phyloP scores from a whole-genome alignment of 2,113 vertebrate genomes.

The Ancistrus triradiatus region DNA sequence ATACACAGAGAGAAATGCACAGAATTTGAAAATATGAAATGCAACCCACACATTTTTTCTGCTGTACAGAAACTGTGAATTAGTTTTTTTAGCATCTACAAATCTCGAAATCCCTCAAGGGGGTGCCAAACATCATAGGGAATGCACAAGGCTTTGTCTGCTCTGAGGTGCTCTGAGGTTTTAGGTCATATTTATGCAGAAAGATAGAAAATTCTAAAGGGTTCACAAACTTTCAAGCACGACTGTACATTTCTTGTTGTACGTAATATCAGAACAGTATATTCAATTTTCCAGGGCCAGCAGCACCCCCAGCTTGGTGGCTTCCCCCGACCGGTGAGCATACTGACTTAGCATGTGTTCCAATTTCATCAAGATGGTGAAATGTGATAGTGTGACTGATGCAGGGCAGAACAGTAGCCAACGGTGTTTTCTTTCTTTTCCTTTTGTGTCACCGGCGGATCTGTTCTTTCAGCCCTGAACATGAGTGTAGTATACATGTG shows the following conservation, averaged over 20 bases:
- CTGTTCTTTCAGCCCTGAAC: not conserved
- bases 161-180: too few species aligned
- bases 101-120: not conserved
- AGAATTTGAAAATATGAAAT: too few species aligned
- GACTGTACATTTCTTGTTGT: too few species aligned
- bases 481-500: not conserved
- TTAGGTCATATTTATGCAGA: too few species aligned
- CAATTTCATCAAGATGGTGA: conserved; percentile 45
- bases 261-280: not conserved
- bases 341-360: conserved; percentile 41
- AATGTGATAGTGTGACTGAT: conserved; percentile 36
- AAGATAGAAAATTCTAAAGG: too few species aligned
- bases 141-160: too few species aligned
- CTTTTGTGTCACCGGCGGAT: not conserved
- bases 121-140: too few species aligned
- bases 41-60: too few species aligned
- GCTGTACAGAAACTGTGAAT: too few species aligned
- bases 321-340: conserved; percentile 11
- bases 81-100: too few species aligned
- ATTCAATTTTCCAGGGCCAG: conserved; percentile 14
- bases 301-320: not conserved
- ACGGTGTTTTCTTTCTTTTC: conserved; percentile 21
- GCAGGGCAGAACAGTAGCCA: conserved; percentile 24
- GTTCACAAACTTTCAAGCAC: too few species aligned
- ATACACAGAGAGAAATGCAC: too few species aligned